phyloP scores from a whole-genome alignment of 2,888 invertebrate species.

The Protonemura montana region DNA sequence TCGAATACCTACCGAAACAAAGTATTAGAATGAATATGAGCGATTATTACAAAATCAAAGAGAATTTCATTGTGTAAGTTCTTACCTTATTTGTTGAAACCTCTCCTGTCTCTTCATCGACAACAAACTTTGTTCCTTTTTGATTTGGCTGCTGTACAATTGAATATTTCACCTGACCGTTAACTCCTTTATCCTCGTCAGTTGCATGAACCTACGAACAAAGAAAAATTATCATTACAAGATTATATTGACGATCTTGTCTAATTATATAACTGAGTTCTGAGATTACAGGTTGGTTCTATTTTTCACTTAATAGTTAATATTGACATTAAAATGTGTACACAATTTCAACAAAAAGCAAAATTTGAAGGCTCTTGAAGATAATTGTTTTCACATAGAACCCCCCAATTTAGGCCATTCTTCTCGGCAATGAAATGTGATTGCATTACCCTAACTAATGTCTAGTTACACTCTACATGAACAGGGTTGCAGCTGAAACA shows the following conservation, averaged over 20 bases:
- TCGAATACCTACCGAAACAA: slow-evolving; percentile 76
- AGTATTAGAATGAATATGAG: neutral
- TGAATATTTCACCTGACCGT: slow-evolving; percentile 95
- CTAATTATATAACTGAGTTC: no score
- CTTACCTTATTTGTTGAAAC: slow-evolving; percentile 87
- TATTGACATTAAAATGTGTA: no score
- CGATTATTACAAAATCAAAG: neutral
- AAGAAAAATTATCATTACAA: slow-evolving; percentile 2
- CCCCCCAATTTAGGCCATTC: no score
- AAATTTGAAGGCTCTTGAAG: no score
- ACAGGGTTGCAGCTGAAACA: no score
- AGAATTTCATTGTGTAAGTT: neutral
- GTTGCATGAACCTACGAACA: slow-evolving; percentile 73
- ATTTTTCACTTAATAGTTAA: no score
- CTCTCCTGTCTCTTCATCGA: slow-evolving; percentile 94
- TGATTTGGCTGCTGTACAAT: slow-evolving; percentile 95
- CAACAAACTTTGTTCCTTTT: slow-evolving; percentile 93
- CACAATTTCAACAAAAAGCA: no score
- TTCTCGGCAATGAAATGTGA: no score
- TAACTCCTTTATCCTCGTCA: slow-evolving; percentile 95
- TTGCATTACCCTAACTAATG: no score
- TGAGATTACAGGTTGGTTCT: no score
- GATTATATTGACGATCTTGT: neutral
- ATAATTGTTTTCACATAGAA: no score
- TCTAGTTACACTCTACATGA: no score